Percentiles rank a stretch among this genome's conserved stretches.
Evolutionary conservation across 1,140 invertebrate species (phyloP).

Genomic region (Aradophagus sp.): DNA sequence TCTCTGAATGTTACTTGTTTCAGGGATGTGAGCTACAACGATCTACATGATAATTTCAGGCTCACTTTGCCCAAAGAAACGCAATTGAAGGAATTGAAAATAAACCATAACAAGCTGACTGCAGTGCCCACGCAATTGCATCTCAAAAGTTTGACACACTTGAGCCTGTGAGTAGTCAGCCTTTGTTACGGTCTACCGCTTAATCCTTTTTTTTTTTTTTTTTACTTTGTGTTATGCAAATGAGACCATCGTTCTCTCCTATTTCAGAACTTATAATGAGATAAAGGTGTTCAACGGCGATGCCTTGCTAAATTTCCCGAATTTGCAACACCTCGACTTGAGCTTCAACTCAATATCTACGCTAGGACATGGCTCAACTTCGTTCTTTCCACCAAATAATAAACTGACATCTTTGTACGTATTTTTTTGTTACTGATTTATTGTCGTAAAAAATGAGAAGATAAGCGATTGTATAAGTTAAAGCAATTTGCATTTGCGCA

Average conservation of each 20-base stretch:
- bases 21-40: slow-evolving; percentile 69
- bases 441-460: no score
- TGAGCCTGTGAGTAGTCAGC: slow-evolving; percentile 65
- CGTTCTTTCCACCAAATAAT: slow-evolving; percentile 74
- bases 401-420: slow-evolving; percentile 74
- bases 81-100: slow-evolving; percentile 72
- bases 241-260: no score
- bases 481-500: no score
- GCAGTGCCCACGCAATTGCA: slow-evolving; percentile 63
- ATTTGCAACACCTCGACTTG: slow-evolving; percentile 78
- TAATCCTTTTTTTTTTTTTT: neutral
- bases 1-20: slow-evolving; percentile 1
- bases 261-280: slow-evolving; percentile 78
- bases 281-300: slow-evolving; percentile 78
- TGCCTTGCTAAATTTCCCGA: slow-evolving; percentile 78
- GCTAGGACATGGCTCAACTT: slow-evolving; percentile 70
- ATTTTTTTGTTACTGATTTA: no score
- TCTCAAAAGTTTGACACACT: slow-evolving; percentile 65
- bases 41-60: slow-evolving; percentile 69
- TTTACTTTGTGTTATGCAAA: no score
- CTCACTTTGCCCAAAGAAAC: slow-evolving; percentile 65
- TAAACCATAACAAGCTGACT: slow-evolving; percentile 69
- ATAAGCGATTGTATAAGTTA: no score
- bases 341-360: slow-evolving; percentile 79
- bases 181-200: neutral